Conservation (phyloP, 2,888 invertebrate genomes). For the Epinotia brunnichana region DNA sequence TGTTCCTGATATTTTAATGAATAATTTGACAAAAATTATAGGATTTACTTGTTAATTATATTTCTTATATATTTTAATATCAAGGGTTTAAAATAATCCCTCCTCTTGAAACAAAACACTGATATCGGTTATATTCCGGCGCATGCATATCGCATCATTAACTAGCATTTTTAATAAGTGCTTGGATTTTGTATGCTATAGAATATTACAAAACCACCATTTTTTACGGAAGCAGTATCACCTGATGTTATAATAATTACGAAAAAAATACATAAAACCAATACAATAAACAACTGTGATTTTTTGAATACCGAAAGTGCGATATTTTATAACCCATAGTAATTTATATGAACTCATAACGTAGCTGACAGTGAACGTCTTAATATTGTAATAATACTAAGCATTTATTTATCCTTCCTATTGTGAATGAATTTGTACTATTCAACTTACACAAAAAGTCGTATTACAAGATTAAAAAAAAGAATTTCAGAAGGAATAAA, state of each 20-base stretch:
- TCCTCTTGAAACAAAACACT: slow-evolving; percentile 8
- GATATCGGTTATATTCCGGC: background rate
- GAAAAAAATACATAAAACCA: too few species aligned
- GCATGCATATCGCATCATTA: slow-evolving; percentile 32
- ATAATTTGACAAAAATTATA: too few species aligned
- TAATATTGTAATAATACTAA: too few species aligned
- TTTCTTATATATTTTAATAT: background rate
- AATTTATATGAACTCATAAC: too few species aligned
- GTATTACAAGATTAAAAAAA: too few species aligned
- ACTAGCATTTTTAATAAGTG: slow-evolving; percentile 39
- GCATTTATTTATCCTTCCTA: too few species aligned
- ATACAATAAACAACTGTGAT: background rate
- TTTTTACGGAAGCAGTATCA: background rate
- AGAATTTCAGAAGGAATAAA: background rate
- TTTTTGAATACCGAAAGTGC: background rate
- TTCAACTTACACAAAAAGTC: too few species aligned
- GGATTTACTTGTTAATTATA: too few species aligned
- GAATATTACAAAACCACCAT: slow-evolving; percentile 4
- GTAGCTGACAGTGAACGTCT: too few species aligned
- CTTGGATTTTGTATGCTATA: slow-evolving; percentile 27
- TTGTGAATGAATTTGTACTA: too few species aligned
- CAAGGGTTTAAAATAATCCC: slow-evolving; percentile 24
- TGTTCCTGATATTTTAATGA: too few species aligned
- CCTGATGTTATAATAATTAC: background rate
- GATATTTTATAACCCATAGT: too few species aligned